Evolutionary conservation across 2,797 vertebrate species (phyloP), one percentile per base, ranked within the genome.

Genomic region (Sebastes vulpes): DNA sequence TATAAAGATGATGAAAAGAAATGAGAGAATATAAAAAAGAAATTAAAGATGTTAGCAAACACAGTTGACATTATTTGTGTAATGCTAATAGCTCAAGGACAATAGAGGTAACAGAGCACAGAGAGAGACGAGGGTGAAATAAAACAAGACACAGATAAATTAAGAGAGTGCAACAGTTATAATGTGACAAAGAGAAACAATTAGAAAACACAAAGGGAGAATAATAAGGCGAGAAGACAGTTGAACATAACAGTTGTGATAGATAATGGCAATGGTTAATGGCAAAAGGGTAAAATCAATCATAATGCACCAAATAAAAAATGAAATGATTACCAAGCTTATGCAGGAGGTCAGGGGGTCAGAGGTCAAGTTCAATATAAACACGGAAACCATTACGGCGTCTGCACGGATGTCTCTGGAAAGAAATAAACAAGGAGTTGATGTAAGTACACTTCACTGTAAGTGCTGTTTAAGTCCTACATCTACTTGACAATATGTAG

Each of bases 261-360:
- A 82, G 80, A 79, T 83, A 75, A 88, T 83, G 86, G n/a, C 25
- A 84, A 77, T 87, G 85, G 68, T 72, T 32, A 82, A 93, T 95
- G 93, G 83, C 77, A 94, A 94, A 93, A 95, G 81, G 85, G 70
- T 85, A 21, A 95, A 96, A 94, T 93, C 85, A 94, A 95, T 87
- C 89, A 94, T 95, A 96, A 97, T 88, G 93, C 87, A 97, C 95
- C 96, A 97, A 97, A 97, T 94, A 98, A 98, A 97, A 98, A 98
- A 98, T 99, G 98, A 99, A 98, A 99, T 99, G 98, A 97, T 99
- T 99, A 99, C 98, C 98, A 99, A 99, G 97, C 96, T 96, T 97
- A 98, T 98, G 98, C 98, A 98, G 98, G 97, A 98, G 97, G 97
- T 99, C 98, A 99, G 96, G 97, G 53, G 96, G 95, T 96, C 98